phyloP scores from a whole-genome alignment of 2,888 invertebrate genomes.

The Orthonychiurus folsomi region DNA sequence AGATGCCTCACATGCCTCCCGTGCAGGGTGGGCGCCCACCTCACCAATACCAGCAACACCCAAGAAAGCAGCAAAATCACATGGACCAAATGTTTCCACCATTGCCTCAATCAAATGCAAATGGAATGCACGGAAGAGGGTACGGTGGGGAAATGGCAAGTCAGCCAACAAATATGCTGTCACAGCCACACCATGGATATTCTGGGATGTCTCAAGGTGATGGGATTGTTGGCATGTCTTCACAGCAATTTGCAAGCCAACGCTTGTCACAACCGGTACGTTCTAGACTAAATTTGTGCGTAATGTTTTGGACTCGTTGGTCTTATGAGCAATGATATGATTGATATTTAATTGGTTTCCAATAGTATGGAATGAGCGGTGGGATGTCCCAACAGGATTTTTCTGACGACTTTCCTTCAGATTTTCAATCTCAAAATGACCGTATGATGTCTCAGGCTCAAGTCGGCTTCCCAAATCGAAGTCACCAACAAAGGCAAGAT shows the following conservation, averaged over 20 bases:
- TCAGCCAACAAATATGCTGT: slow-evolving; percentile 27
- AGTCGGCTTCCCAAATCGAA: no score
- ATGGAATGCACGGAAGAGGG: not conserved
- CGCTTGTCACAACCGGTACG: slow-evolving; percentile 5
- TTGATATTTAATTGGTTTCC: no score
- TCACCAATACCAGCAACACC: slow-evolving; percentile 4
- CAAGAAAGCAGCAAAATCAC: not conserved
- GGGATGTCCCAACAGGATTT: no score
- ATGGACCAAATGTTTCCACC: slow-evolving; percentile 28
- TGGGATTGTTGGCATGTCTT: slow-evolving; percentile 13
- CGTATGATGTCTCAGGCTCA: no score
- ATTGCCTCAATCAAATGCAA: slow-evolving; percentile 2
- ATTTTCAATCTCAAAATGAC: no score
- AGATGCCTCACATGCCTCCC: slow-evolving; percentile 4
- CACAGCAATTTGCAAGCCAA: slow-evolving; percentile 30
- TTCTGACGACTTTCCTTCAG: no score
- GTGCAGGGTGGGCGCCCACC: slow-evolving; percentile 2
- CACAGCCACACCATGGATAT: slow-evolving; percentile 27
- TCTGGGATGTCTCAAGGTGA: slow-evolving; percentile 28
- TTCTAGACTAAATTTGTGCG: no score
- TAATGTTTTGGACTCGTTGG: no score
- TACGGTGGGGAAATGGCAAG: slow-evolving; percentile 30
- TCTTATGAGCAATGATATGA: no score
- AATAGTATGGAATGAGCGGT: no score
- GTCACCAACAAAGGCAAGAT: no score